These are phyloP conservation scores for Diglossa brunneiventris DNA, from an alignment of 2,113 vertebrate genomes.

Conservation along the genomic window DNA sequence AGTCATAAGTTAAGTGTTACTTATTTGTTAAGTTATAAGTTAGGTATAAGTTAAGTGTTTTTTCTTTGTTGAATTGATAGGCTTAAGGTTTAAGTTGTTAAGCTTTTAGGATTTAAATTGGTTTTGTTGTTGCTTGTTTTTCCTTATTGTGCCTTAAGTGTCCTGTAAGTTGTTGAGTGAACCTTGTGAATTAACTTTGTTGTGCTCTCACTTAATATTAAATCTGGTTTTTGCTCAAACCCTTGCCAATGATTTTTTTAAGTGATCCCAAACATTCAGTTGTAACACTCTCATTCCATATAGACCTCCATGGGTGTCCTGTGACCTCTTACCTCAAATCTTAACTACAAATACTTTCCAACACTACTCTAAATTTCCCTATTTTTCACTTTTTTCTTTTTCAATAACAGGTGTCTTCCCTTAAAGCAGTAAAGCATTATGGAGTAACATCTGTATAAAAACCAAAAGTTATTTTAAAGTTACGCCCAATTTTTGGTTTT, in stretches of 20 bases:
- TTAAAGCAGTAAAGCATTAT: background rate
- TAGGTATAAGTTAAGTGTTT: no score
- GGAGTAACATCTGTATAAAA: background rate
- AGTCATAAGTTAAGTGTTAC: background rate
- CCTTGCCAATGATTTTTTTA: background rate
- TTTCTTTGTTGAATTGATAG: background rate
- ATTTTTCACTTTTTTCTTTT: background rate
- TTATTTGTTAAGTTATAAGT: fast-evolving
- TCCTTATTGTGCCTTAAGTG: background rate
- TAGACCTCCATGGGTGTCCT: background rate
- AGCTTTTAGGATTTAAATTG: background rate
- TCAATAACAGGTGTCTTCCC: background rate
- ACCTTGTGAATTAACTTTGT: background rate
- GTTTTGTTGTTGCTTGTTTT: background rate
- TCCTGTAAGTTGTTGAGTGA: background rate
- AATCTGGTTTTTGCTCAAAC: background rate
- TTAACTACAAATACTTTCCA: background rate
- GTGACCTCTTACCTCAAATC: background rate
- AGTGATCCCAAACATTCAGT: background rate
- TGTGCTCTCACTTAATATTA: background rate
- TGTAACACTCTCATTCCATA: background rate
- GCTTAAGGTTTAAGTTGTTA: background rate
- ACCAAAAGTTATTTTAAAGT: background rate
- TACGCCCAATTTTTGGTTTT: background rate
- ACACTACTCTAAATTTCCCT: background rate